A percentile compares a stretch with the other conserved stretches of the same genome.
Conservation (phyloP, 2,113 vertebrate genomes). For the Callipepla squamata region DNA sequence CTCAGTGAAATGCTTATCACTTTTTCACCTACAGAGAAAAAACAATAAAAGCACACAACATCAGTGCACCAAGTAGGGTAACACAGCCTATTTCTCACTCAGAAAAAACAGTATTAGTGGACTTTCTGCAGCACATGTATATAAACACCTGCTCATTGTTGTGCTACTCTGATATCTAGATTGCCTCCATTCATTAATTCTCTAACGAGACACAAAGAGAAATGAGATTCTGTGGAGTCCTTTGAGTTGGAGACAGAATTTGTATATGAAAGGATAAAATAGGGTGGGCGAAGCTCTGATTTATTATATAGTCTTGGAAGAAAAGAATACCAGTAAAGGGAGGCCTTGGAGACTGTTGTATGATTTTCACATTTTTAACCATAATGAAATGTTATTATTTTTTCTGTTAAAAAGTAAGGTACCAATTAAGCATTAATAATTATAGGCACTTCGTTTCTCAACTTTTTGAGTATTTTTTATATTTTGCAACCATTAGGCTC, state of each 20-base stretch:
- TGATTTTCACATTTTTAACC: neutral
- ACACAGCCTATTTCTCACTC: neutral
- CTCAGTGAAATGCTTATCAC: neutral
- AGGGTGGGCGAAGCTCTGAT: neutral
- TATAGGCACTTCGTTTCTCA: neutral
- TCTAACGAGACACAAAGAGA: neutral
- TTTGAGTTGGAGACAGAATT: neutral
- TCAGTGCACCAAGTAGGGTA: neutral
- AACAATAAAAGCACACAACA: neutral
- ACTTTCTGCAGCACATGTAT: neutral
- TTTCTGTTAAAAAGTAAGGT: neutral
- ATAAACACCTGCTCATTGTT: neutral
- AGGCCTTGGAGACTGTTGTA: neutral
- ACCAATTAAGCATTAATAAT: neutral
- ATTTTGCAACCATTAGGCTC: neutral
- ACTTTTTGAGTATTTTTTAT: neutral
- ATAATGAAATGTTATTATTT: neutral
- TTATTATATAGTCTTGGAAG: neutral
- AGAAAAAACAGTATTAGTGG: neutral
- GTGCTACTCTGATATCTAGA: neutral
- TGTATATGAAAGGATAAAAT: neutral
- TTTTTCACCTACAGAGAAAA: slow-evolving; percentile 52
- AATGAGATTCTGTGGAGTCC: neutral
- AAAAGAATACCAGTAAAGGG: neutral
- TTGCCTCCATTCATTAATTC: neutral